These are phyloP conservation scores for Choloepus hoffmanni DNA, from an alignment of 2,113 vertebrate species.

Conservation along the genomic window DNA sequence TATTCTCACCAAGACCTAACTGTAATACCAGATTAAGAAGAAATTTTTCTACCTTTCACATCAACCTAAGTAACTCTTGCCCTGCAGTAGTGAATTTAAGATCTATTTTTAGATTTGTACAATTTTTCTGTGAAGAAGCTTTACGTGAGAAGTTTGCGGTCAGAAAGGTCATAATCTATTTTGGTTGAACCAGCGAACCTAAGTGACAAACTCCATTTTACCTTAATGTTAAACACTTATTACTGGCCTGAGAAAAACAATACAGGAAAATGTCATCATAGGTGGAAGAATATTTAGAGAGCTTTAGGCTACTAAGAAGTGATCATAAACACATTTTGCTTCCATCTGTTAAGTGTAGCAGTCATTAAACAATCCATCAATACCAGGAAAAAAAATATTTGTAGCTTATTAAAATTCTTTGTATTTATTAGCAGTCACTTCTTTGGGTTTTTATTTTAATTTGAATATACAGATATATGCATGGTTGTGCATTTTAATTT, in stretches of 20 bases:
- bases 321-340: slow-evolving; percentile 50
- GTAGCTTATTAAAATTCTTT: background rate
- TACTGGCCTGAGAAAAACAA: background rate
- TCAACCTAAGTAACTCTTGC: background rate
- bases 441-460: background rate
- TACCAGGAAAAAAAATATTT: background rate
- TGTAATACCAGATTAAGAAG: background rate
- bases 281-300: background rate
- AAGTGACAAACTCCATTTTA: background rate
- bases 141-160: background rate
- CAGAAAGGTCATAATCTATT: background rate
- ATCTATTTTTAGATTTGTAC: background rate
- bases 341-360: slow-evolving; percentile 23
- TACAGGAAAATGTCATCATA: background rate
- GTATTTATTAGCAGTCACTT: slow-evolving; percentile 13
- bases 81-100: background rate
- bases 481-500: background rate
- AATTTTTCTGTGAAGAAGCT: background rate
- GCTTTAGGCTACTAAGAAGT: slow-evolving; percentile 42
- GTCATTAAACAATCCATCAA: slow-evolving; percentile 5
- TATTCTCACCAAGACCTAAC: slow-evolving; percentile 2
- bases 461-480: background rate
- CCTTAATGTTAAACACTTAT: slow-evolving; percentile 30
- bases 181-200: slow-evolving; percentile 3
- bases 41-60: background rate